These are phyloP conservation scores for Cybosia mesomella DNA, from an alignment of 2,888 invertebrate species.

Conservation along the genomic window DNA sequence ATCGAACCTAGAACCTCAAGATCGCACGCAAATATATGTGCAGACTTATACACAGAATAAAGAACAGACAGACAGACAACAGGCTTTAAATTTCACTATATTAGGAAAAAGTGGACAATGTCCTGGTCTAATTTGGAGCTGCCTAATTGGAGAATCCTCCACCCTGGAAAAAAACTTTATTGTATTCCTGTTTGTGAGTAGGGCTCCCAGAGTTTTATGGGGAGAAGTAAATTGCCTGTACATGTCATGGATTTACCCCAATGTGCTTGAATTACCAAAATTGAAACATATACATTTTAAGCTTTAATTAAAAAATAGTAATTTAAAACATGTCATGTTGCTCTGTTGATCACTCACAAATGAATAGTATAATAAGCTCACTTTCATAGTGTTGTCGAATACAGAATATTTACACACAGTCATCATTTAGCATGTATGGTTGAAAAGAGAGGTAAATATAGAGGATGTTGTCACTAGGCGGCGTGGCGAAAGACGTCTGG, in stretches of 20 bases:
- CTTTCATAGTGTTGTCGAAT: constrained; percentile 39
- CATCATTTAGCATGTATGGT: constrained; percentile 42
- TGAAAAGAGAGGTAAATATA: constrained; percentile 54
- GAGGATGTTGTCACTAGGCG: constrained; percentile 76
- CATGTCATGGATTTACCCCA: too few species aligned
- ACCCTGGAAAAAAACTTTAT: neutral
- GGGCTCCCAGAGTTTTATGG: neutral
- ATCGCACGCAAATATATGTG: too few species aligned
- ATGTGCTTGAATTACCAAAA: too few species aligned
- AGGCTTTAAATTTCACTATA: neutral
- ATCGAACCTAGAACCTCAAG: neutral
- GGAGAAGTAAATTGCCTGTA: neutral
- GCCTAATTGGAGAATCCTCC: neutral
- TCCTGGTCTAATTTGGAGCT: neutral
- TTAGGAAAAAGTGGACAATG: neutral
- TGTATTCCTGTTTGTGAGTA: neutral
- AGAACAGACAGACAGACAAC: too few species aligned
- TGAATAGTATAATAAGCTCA: neutral
- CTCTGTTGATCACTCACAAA: neutral
- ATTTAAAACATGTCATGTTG: neutral
- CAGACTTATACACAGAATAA: too few species aligned
- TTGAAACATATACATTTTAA: too few species aligned
- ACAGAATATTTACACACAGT: constrained; percentile 51
- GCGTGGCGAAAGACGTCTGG: constrained; percentile 73
- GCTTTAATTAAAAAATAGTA: neutral